These are phyloP conservation scores for Ascidia mentula DNA, from an alignment of 23 tunicate species.

Conservation along the genomic window DNA sequence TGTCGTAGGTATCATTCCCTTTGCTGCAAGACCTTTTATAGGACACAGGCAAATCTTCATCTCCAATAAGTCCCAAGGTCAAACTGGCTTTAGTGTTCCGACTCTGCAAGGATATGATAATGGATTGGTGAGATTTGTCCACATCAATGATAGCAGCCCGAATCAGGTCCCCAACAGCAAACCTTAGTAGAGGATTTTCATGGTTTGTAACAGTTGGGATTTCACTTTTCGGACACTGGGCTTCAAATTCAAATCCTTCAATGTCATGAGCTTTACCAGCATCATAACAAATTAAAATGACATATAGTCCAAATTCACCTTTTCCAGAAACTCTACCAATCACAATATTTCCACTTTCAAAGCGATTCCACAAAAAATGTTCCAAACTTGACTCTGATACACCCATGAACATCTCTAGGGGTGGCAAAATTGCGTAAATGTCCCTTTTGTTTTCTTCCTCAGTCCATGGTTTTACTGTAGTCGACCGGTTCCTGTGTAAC, in stretches of 20 bases:
- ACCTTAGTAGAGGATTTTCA: slow-evolving; percentile 60
- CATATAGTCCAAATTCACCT: slow-evolving; percentile 34
- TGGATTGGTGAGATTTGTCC: slow-evolving; percentile 19
- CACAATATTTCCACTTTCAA: slow-evolving; percentile 67
- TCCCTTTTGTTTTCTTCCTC: slow-evolving; percentile 3
- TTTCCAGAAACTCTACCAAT: slow-evolving; percentile 63
- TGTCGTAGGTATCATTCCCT: slow-evolving; percentile 34
- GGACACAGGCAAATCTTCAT: slow-evolving; percentile 66
- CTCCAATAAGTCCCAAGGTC: slow-evolving; percentile 42
- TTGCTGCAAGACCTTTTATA: slow-evolving; percentile 42
- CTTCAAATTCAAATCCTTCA: slow-evolving; percentile 39
- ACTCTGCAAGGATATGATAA: background rate
- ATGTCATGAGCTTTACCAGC: slow-evolving; percentile 64
- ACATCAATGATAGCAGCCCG: slow-evolving; percentile 47
- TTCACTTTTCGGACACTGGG: slow-evolving; percentile 56
- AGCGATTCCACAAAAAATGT: slow-evolving; percentile 42
- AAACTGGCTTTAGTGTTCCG: background rate
- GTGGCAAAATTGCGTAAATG: slow-evolving; percentile 6
- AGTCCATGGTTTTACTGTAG: slow-evolving; percentile 1
- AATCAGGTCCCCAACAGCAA: slow-evolving; percentile 44
- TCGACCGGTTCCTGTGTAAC: background rate
- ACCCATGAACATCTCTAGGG: slow-evolving; percentile 66
- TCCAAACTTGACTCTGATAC: slow-evolving; percentile 13
- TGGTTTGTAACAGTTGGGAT: slow-evolving; percentile 51
- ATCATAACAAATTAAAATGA: slow-evolving; percentile 59